phyloP scores from a whole-genome alignment of 2,113 vertebrate genomes.

The Grallaria varia region DNA sequence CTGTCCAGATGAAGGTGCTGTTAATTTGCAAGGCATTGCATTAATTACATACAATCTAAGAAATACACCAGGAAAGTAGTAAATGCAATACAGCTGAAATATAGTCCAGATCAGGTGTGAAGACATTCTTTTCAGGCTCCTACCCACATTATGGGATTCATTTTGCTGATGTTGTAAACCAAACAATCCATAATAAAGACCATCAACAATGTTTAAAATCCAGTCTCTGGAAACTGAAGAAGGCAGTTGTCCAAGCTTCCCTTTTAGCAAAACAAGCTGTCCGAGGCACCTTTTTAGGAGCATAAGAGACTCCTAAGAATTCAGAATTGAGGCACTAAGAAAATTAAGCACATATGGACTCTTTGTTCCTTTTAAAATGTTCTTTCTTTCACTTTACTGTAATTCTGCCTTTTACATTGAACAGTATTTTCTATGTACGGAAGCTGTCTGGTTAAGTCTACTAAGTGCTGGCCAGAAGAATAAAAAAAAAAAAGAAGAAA shows the following conservation, averaged over 20 bases:
- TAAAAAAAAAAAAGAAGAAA: neutral
- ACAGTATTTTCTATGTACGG: neutral
- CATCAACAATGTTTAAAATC: neutral
- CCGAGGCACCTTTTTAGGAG: neutral
- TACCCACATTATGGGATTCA: neutral
- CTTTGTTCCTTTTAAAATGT: neutral
- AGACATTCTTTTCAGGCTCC: neutral
- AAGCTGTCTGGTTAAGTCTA: neutral
- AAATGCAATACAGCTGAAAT: neutral
- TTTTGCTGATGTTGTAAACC: neutral
- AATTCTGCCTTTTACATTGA: neutral
- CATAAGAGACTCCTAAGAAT: neutral
- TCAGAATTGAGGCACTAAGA: neutral
- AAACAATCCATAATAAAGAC: neutral
- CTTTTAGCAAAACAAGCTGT: neutral
- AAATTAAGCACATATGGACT: neutral
- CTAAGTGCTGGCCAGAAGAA: neutral
- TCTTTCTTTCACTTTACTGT: neutral
- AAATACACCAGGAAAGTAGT: neutral
- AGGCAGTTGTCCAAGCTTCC: neutral
- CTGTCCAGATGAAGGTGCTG: neutral
- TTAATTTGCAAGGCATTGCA: neutral
- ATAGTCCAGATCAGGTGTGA: neutral
- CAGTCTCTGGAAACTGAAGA: neutral
- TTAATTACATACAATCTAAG: neutral